These are phyloP conservation scores for Phyto melanocephala DNA, from an alignment of 2,888 invertebrate genomes.

Conservation along the genomic window DNA sequence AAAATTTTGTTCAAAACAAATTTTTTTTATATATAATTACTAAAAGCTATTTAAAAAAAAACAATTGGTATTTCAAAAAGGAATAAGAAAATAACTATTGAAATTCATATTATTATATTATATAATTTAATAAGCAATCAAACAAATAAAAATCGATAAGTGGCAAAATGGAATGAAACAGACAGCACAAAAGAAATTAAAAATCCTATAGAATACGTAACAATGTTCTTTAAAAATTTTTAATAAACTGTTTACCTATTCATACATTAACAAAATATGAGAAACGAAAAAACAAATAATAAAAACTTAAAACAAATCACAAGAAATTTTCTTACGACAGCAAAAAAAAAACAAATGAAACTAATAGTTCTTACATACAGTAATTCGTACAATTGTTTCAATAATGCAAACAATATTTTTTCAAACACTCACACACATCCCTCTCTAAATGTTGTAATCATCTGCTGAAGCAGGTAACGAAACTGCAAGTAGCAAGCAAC, in stretches of 20 bases:
- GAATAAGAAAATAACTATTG: no score
- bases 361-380: constrained; percentile 40
- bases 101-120: background rate
- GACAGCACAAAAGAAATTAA: background rate
- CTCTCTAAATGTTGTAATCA: constrained; percentile 46
- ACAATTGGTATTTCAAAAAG: background rate
- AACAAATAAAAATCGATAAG: constrained; percentile 13
- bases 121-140: constrained; percentile 18
- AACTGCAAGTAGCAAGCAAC: background rate
- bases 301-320: background rate
- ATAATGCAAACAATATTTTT: constrained; percentile 1
- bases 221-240: constrained; percentile 21
- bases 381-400: background rate
- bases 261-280: no score
- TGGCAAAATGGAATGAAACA: constrained; percentile 4
- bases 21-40: no score
- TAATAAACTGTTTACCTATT: background rate
- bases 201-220: constrained; percentile 11
- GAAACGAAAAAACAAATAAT: background rate
- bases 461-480: background rate
- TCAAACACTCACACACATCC: background rate
- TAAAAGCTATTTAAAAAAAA: no score
- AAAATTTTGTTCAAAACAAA: background rate
- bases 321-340: constrained; percentile 49
- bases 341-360: constrained; percentile 27